A percentile compares a stretch with the other conserved stretches of the same genome.
phyloP scores from a whole-genome alignment of 1,140 invertebrate genomes.

The Euborellia annulipes region DNA sequence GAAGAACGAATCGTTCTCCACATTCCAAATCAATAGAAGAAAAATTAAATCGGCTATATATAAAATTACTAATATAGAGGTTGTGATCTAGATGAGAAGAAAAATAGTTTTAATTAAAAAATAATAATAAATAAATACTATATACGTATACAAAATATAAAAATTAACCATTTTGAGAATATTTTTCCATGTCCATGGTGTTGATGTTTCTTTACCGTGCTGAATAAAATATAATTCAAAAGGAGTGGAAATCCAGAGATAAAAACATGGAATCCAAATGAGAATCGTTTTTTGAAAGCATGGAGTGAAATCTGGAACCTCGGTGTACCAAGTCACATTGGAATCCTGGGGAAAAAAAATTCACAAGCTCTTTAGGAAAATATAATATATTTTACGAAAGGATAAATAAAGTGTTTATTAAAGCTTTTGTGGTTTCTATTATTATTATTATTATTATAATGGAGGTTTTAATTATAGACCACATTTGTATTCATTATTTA shows the following conservation, averaged over 20 bases:
- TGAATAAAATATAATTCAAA: slow-evolving; percentile 26
- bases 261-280: slow-evolving; percentile 33
- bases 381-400: too few species aligned
- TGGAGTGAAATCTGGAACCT: slow-evolving; percentile 28
- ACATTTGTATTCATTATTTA: too few species aligned
- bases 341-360: slow-evolving; percentile 24
- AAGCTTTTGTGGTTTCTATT: too few species aligned
- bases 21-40: not conserved
- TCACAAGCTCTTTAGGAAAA: too few species aligned
- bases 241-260: slow-evolving; percentile 30
- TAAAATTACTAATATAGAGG: not conserved
- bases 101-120: not conserved
- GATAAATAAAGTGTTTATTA: too few species aligned
- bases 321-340: slow-evolving; percentile 25
- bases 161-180: slow-evolving; percentile 30
- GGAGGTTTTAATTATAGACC: too few species aligned
- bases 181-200: slow-evolving; percentile 27
- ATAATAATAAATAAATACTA: not conserved
- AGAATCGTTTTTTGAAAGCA: slow-evolving; percentile 35
- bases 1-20: too few species aligned
- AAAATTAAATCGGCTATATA: not conserved
- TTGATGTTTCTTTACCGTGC: slow-evolving; percentile 19
- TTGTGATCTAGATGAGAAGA: not conserved
- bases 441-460: too few species aligned
- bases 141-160: not conserved